Evolutionary conservation across 2,113 vertebrate genomes (phyloP).

Genomic region (Pagrus major): DNA sequence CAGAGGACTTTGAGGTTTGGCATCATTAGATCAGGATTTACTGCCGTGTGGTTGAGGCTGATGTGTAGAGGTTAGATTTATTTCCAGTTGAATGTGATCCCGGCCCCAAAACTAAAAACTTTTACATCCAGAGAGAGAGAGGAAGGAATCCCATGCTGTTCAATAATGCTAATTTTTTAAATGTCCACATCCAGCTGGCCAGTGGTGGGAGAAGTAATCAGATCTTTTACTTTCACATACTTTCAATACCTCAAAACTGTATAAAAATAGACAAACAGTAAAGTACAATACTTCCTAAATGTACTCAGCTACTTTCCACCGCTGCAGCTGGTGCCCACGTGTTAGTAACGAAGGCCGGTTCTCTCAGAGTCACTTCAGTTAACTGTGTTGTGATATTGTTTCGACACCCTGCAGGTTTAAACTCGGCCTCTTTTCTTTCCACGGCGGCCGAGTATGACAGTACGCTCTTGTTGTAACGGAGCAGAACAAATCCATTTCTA

Average conservation of each 20-base stretch:
- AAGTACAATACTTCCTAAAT: background rate
- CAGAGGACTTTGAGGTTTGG: constrained; percentile 50
- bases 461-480: constrained; percentile 2
- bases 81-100: constrained; percentile 53
- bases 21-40: constrained; percentile 48
- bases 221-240: background rate
- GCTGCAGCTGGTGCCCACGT: constrained; percentile 23
- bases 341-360: constrained; percentile 26
- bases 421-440: background rate
- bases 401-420: constrained; percentile 31
- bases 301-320: background rate
- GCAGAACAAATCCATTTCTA: constrained; percentile 40
- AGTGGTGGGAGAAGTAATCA: background rate
- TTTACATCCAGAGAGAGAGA: background rate
- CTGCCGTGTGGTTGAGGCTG: constrained; percentile 36
- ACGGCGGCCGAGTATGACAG: background rate
- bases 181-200: background rate
- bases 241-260: too few species aligned
- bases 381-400: background rate
- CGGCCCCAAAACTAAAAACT: constrained; percentile 19
- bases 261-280: too few species aligned
- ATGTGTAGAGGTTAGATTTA: constrained; percentile 30
- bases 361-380: constrained; percentile 1
- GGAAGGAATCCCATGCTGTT: background rate
- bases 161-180: constrained; percentile 12